Evolutionary conservation across 2,888 invertebrate species (phyloP), one percentile per base, ranked within the genome.

Genomic region (Sarcophaga rosellei): DNA sequence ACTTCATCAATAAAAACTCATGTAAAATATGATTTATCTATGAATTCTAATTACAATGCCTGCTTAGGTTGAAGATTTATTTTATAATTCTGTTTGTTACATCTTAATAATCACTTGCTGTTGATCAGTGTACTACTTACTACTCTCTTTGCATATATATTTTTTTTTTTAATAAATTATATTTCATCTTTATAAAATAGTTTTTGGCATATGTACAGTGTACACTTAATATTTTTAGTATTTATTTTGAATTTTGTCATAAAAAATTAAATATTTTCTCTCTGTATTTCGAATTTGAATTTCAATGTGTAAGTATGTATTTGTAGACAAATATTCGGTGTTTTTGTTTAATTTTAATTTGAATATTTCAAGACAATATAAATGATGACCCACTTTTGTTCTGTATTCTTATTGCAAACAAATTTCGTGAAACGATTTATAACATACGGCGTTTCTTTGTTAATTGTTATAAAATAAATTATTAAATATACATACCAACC

Each of bases 361-460:
- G 53, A 75, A 65, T 53, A 44, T 75, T 66, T 66, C 10, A 57
- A 66, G 65, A 75, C 53, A 57, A n/a, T 65, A 63, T 65, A 66
- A 57, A 66, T 76, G 57, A 66, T 76, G 66, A 66, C 75, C 75
- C 35, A 76, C 25, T 66, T 73, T 72, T 76, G 65, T 11, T 45
- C 57, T 57, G 23, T 53, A 25, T n/a, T n/a, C 44, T 6, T 20
- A 10, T 76, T 17, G 53, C 53, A 12, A 53, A 53, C 4, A 53
- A 15, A 53, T 15, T 8, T 47, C 17, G 53, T 17, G 12, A 53
- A 53, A 53, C 53, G 17, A 53, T 53, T 53, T 53, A 53, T 53
- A 53, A 53, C 17, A 17, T 53, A 53, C 53, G 17, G 35, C 35
- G 35, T 35, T 35, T 53, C 15, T 47, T 47, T 53, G 17, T 17